These are phyloP conservation scores for Homarus americanus DNA, from an alignment of 1,140 invertebrate species.

Conservation along the genomic window DNA sequence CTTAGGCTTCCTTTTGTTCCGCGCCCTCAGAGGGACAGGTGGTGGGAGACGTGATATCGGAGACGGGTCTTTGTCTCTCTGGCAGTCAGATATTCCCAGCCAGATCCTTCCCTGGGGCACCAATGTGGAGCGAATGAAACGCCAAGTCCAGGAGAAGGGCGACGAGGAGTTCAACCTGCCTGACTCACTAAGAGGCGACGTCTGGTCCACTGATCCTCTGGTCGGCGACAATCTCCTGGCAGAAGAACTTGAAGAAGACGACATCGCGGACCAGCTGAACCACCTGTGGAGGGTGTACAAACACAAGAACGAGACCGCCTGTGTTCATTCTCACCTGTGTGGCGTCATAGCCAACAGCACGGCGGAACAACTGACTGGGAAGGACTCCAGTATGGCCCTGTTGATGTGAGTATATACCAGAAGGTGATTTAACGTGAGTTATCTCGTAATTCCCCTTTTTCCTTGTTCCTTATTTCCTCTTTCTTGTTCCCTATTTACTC, in stretches of 20 bases:
- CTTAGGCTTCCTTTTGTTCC: conserved; percentile 54
- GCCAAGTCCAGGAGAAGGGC: neutral
- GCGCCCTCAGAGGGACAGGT: conserved; percentile 26
- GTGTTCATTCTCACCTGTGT: conserved; percentile 48
- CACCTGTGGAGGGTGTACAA: conserved; percentile 50
- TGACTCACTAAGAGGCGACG: conserved; percentile 30
- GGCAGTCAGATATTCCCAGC: conserved; percentile 41
- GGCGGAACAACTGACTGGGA: conserved; percentile 1
- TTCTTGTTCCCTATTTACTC: neutral
- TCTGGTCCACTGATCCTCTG: conserved; percentile 49
- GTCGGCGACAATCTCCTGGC: conserved; percentile 21
- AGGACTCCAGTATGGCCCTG: conserved; percentile 33
- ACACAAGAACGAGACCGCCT: conserved; percentile 33
- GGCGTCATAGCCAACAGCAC: conserved; percentile 8
- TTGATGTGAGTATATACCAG: conserved; percentile 29
- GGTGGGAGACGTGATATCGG: conserved; percentile 53
- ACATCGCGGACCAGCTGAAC: conserved; percentile 55
- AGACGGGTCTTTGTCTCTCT: conserved; percentile 51
- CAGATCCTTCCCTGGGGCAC: neutral
- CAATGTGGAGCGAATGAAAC: neutral
- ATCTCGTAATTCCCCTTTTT: neutral
- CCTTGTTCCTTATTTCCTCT: neutral
- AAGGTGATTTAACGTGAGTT: neutral
- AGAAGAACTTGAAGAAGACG: conserved; percentile 40
- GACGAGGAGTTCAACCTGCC: conserved; percentile 19